A percentile compares a stretch with the other conserved stretches of the same genome.
Conservation (phyloP, 35 echinoderm and acorn worm genomes). For the Anneissia japonica region DNA sequence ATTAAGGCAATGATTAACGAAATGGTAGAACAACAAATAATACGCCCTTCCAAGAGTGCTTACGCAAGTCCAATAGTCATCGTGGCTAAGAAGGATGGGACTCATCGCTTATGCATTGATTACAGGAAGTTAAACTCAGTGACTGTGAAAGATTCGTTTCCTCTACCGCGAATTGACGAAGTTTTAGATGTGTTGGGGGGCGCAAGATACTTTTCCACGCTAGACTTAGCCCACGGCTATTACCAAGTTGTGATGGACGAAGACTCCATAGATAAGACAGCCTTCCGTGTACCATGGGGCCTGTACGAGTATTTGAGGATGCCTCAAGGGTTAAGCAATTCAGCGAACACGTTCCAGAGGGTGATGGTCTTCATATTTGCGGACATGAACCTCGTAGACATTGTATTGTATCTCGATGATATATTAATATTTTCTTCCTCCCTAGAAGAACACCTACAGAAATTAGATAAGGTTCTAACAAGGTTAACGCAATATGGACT, state of each 20-base stretch:
- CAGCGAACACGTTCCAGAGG: background rate
- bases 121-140: slow-evolving; percentile 13
- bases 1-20: slow-evolving; percentile 17
- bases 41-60: slow-evolving; percentile 4
- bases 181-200: background rate
- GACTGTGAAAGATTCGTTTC: too few species aligned
- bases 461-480: background rate
- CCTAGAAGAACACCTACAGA: background rate
- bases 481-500: background rate
- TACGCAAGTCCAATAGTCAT: slow-evolving; percentile 19
- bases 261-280: background rate
- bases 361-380: background rate
- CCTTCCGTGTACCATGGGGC: background rate
- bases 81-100: slow-evolving; percentile 19
- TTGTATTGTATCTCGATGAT: background rate
- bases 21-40: slow-evolving; percentile 3
- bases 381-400: background rate
- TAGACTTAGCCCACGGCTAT: background rate
- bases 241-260: background rate
- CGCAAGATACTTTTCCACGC: background rate
- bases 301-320: background rate
- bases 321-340: slow-evolving; percentile 6
- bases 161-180: background rate
- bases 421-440: background rate
- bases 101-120: slow-evolving; percentile 18